Base-by-base conservation (phyloP, 1,140 invertebrate species). In the Bicyclus anynana region DNA sequence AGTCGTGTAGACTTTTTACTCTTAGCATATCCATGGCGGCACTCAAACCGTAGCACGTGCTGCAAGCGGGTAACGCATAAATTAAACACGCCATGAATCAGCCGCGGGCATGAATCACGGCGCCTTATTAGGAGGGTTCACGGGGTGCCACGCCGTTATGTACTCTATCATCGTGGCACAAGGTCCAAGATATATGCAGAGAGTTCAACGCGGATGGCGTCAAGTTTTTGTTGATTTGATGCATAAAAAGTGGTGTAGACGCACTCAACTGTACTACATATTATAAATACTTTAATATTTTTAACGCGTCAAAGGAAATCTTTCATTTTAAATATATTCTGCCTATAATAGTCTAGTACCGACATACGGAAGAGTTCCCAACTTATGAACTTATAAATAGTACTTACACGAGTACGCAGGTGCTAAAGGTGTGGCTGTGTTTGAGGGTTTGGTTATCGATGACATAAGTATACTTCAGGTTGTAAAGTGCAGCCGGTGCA, bases 91-190 rank as follows among this genome's bases (percentile, higher is more conserved):
- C 27, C 17, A 53, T 59, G 57, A 59, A 59, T 59, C 57, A 59
- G 46, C 37, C 13, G 21, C 21, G 46, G 26, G 55, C 20, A 49
- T 63, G 61, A 63, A 51, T 63, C 61, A 63, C 60, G 51, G 60
- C 26, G 37, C 20, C 51, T 52, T 58, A 54, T 16, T 27, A 48
- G 21, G 21, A 38, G 23, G 13, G 5, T 6, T 10, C 2, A 3
- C 3, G 13, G 13, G 4, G 13, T 40, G 13, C 3, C 23, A 12
- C 29, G 27, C 27, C 3, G n/a, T 33, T 12, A 33, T 3, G 9
- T n/a, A 33, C 29, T 12, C n/a, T 12, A 33, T 10, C n/a, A n/a
- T 12, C 29, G 12, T 10, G 29, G 10, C 1, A 33, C n/a, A 33
- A 12, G 10, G 29, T 33, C 29, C n/a, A 33, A 12, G n/a, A 1